Percentiles rank a stretch among this genome's conserved stretches.
These are phyloP conservation scores for Pangasius djambal DNA, from an alignment of 2,797 vertebrate species.

Conservation along the genomic window DNA sequence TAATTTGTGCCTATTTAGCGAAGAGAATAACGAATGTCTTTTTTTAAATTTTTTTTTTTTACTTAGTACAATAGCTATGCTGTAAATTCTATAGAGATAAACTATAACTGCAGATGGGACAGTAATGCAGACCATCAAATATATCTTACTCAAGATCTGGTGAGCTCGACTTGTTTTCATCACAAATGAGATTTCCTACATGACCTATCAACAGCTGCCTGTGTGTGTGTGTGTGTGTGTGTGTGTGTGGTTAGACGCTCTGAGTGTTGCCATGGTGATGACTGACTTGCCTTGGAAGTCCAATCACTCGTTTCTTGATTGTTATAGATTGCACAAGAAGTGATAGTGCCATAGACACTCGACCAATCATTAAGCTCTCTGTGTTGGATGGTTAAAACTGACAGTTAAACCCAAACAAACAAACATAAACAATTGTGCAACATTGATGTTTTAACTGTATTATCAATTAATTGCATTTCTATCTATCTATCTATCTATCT, in stretches of 20 bases:
- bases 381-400: background rate
- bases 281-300: slow-evolving; percentile 7
- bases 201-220: background rate
- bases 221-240: slow-evolving; percentile 7
- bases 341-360: background rate
- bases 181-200: background rate
- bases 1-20: background rate
- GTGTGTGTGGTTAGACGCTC: slow-evolving; percentile 5
- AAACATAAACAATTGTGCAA: background rate
- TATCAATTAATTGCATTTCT: background rate
- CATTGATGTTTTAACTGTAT: background rate
- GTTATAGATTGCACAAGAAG: background rate
- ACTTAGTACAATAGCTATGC: background rate
- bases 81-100: background rate
- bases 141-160: background rate
- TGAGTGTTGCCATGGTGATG: slow-evolving; percentile 22
- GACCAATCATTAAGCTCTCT: background rate
- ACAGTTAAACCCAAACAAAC: background rate
- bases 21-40: background rate
- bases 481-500: background rate
- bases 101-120: background rate
- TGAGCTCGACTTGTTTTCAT: background rate
- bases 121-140: background rate
- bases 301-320: slow-evolving; percentile 8
- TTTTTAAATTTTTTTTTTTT: background rate